Evolutionary conservation across 2,797 vertebrate genomes (phyloP).

Genomic region (Periparus ater): DNA sequence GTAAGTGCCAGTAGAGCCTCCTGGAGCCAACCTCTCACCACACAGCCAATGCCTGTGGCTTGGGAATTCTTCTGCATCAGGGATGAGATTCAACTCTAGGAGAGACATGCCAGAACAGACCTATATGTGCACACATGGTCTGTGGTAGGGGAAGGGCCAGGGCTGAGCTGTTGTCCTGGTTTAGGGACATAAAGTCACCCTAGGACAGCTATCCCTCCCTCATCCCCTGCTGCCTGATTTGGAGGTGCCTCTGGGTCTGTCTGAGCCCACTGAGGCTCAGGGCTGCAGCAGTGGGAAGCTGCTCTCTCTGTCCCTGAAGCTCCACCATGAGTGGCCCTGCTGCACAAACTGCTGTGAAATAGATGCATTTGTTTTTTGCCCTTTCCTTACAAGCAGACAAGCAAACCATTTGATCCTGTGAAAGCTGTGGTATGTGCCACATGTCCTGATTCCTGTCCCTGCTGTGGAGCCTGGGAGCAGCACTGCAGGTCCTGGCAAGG

Average conservation of each 20-base stretch:
- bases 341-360: not conserved
- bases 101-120: not conserved
- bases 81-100: not conserved
- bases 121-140: fast-evolving
- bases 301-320: not conserved
- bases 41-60: not conserved
- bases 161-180: not conserved
- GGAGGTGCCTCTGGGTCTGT: not conserved
- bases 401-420: not conserved
- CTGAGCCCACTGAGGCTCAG: not conserved
- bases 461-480: not conserved
- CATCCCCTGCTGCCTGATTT: not conserved
- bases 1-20: not conserved
- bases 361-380: not conserved
- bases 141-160: fast-evolving
- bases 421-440: not conserved
- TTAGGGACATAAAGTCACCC: not conserved
- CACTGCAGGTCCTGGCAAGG: not conserved
- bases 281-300: not conserved
- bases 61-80: not conserved
- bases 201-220: not conserved
- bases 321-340: not conserved
- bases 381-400: not conserved
- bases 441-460: fast-evolving
- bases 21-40: not conserved